Percentiles rank a stretch among this genome's conserved stretches.
Evolutionary conservation across 2,888 invertebrate genomes (phyloP).

Genomic region (Caenorhabditis plicata): DNA sequence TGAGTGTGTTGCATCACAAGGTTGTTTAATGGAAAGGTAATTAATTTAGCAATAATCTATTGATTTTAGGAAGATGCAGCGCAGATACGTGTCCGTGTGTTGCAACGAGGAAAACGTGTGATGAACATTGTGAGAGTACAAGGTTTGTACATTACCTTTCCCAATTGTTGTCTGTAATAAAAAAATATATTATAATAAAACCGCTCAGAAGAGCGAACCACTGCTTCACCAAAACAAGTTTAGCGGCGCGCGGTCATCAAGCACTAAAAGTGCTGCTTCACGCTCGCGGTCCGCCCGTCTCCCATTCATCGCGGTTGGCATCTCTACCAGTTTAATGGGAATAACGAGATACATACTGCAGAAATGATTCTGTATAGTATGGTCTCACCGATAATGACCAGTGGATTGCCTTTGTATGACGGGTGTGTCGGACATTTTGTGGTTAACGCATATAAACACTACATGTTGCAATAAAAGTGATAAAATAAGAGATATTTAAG

Average conservation of each 20-base stretch:
- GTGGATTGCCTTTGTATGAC: too few relatives aligned
- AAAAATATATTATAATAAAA: too few relatives aligned
- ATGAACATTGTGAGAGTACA: conserved; percentile 65
- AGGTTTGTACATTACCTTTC: conserved; percentile 40
- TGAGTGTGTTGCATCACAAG: conserved; percentile 63
- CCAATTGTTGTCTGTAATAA: too few relatives aligned
- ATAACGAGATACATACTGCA: conserved; percentile 47
- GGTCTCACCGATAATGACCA: too few relatives aligned
- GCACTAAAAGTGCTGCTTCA: too few relatives aligned
- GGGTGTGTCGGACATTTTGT: too few relatives aligned
- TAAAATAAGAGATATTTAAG: too few relatives aligned
- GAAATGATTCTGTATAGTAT: conserved; percentile 51
- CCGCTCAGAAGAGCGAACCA: too few relatives aligned
- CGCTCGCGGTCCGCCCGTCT: conserved; percentile 27
- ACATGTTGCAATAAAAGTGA: too few relatives aligned
- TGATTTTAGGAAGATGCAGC: conserved; percentile 52
- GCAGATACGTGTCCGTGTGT: conserved; percentile 64
- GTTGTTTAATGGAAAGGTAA: conserved; percentile 9
- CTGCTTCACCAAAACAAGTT: too few relatives aligned
- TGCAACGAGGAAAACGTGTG: conserved; percentile 63
- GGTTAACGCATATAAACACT: too few relatives aligned
- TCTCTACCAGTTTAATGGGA: conserved; percentile 35
- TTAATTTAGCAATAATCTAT: neutral
- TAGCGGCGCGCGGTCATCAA: too few relatives aligned
- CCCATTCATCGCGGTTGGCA: conserved; percentile 36